Base-by-base conservation (phyloP, 92 coral and sea anemone genomes). In the Palythoa caribaeorum region DNA sequence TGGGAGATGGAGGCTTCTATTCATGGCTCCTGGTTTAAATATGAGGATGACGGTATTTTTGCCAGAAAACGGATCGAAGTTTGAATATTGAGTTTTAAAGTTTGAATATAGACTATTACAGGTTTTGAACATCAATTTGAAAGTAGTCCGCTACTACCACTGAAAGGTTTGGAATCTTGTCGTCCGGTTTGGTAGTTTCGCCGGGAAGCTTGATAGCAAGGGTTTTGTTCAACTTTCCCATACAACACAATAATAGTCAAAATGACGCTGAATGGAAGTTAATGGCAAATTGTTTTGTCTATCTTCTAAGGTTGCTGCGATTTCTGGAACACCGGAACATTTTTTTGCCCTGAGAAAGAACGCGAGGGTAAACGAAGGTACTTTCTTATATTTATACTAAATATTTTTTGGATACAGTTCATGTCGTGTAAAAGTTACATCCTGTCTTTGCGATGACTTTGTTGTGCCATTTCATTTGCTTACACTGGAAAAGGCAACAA, bases 321-420 rank as follows among this genome's bases (percentile, higher is more conserved):
- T 94, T 54, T 69, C 89, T 37, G 87, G 83, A 47, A 77, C 96
- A 38, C 96, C 98, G 3, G 98, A 95, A 57, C 93, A 93, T 53
- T 73, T 88, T 38, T 77, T 95, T 20, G 98, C 92, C 44, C 87
- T 93, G 1, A 83, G 96, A 16, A 91, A 91, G 75, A 93, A 90
- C 59, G 98, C 98, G 37, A 85, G 78, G 74, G 93, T 95, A 8
- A 93, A 95, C 90, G 78, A 87, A 91, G 91, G 98, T 95, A 48
- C 9, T 13, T 1, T 38, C 5, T 9, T 63, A 7, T 17, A 63
- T 63, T 5, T 1, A 63, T 3, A 12, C 15, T 77, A 6, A 44
- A 1, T 44, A 4, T 44, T 53, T 15, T 57, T 47, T 6, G 10
- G 54, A 74, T 74, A 39, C 3, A 40, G 11, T 39, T 17, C 3